Conservation (phyloP, 2,888 invertebrate genomes). For the Halictus ligatus region DNA sequence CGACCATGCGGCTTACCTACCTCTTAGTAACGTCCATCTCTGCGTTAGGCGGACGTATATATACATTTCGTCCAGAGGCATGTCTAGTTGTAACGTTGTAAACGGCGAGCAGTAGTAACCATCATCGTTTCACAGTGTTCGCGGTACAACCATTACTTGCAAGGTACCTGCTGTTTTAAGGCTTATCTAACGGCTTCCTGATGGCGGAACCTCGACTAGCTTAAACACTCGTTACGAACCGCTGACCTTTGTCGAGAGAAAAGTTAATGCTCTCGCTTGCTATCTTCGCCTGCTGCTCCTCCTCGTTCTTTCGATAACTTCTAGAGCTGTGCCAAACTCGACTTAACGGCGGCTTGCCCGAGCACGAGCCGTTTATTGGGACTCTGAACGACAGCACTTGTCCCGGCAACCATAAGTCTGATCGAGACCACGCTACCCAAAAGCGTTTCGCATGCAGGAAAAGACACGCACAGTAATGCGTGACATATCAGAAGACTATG, state of each 20-base stretch:
- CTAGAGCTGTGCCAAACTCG: not conserved
- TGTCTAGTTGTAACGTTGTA: slow-evolving; percentile 68
- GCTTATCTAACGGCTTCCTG: slow-evolving; percentile 67
- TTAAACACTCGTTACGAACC: slow-evolving; percentile 61
- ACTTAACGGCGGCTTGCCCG: not conserved
- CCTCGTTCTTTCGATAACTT: slow-evolving; percentile 17
- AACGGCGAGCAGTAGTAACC: slow-evolving; percentile 67
- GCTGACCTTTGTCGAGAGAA: slow-evolving; percentile 37
- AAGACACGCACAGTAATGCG: too few relatives aligned
- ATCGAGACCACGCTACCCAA: not conserved
- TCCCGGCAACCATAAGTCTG: not conserved
- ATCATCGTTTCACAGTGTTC: slow-evolving; percentile 66
- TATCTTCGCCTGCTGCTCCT: not conserved
- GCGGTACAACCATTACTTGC: slow-evolving; percentile 69
- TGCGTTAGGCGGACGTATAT: slow-evolving; percentile 42
- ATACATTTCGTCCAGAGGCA: slow-evolving; percentile 60
- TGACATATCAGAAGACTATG: too few relatives aligned
- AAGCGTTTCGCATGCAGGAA: too few relatives aligned
- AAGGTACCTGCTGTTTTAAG: slow-evolving; percentile 66
- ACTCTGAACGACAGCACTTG: not conserved
- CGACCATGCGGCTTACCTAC: slow-evolving; percentile 72
- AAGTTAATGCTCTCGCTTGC: slow-evolving; percentile 12
- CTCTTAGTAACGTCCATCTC: slow-evolving; percentile 70
- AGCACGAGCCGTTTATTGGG: not conserved
- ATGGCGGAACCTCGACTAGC: slow-evolving; percentile 55